Evolutionary conservation across 2,797 vertebrate species (phyloP).

Genomic region (Acanthurus leucopareius): DNA sequence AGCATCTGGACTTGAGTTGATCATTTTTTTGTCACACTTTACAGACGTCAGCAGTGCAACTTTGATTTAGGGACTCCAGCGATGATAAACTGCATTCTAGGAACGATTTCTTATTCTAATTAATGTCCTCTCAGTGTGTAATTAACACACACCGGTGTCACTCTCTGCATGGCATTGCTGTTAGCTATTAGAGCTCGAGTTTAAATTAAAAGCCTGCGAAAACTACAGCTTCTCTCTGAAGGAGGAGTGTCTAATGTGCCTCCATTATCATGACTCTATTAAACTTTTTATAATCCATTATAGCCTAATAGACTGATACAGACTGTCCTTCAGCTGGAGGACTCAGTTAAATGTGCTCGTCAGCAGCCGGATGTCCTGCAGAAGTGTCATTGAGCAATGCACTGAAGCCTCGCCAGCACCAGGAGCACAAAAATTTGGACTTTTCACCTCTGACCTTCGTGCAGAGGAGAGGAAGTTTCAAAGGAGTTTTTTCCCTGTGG

Average conservation of each 20-base stretch:
- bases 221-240: slow-evolving; percentile 4
- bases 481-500: neutral
- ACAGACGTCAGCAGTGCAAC: no score
- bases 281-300: slow-evolving; percentile 44
- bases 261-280: slow-evolving; percentile 47
- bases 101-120: neutral
- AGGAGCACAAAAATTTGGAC: neutral
- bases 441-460: slow-evolving; percentile 34
- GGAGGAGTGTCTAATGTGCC: slow-evolving; percentile 34
- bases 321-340: slow-evolving; percentile 59
- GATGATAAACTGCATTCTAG: no score
- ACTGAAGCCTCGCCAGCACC: slow-evolving; percentile 12
- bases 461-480: neutral
- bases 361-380: slow-evolving; percentile 44
- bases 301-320: slow-evolving; percentile 30
- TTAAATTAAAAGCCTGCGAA: slow-evolving; percentile 11
- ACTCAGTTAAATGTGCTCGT: slow-evolving; percentile 39
- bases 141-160: slow-evolving; percentile 8
- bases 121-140: neutral
- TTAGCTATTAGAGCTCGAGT: neutral
- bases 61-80: no score
- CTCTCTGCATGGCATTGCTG: neutral
- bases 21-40: no score
- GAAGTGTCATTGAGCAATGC: slow-evolving; percentile 42
- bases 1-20: neutral